These are phyloP conservation scores for Athalia cordata DNA, from an alignment of 2,888 invertebrate genomes.

Conservation along the genomic window DNA sequence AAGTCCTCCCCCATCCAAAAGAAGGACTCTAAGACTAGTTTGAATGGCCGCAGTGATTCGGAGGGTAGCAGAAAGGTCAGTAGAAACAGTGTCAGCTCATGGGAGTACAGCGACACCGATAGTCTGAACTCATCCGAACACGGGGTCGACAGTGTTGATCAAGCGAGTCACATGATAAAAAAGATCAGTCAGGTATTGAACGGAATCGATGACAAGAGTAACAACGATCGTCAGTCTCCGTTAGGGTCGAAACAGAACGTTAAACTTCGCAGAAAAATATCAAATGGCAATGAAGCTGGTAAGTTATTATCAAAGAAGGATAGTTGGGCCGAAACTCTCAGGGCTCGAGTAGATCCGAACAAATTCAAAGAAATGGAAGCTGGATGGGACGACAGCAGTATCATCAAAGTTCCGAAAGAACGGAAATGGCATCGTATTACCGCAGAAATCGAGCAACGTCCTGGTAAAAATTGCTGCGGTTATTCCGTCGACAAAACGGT, in stretches of 20 bases:
- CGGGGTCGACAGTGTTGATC: conserved; percentile 56
- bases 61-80: conserved; percentile 74
- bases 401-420: conserved; percentile 63
- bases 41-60: conserved; percentile 15
- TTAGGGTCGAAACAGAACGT: neutral
- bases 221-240: neutral
- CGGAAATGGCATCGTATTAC: conserved; percentile 68
- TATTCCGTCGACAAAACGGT: conserved; percentile 41
- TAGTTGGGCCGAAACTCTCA: conserved; percentile 66
- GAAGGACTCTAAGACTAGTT: conserved; percentile 39
- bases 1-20: conserved; percentile 39
- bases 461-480: conserved; percentile 33
- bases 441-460: conserved; percentile 61
- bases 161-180: conserved; percentile 57
- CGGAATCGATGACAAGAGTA: conserved; percentile 55
- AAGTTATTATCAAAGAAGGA: conserved; percentile 55
- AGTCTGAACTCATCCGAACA: conserved; percentile 76
- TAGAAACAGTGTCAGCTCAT: conserved; percentile 79
- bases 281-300: conserved; percentile 38
- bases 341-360: conserved; percentile 60
- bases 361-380: conserved; percentile 64
- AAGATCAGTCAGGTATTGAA: conserved; percentile 60
- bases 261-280: conserved; percentile 30
- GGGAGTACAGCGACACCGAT: conserved; percentile 82
- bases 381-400: conserved; percentile 68